Conservation (phyloP, 2,113 vertebrate genomes). For the Galbula dea region DNA sequence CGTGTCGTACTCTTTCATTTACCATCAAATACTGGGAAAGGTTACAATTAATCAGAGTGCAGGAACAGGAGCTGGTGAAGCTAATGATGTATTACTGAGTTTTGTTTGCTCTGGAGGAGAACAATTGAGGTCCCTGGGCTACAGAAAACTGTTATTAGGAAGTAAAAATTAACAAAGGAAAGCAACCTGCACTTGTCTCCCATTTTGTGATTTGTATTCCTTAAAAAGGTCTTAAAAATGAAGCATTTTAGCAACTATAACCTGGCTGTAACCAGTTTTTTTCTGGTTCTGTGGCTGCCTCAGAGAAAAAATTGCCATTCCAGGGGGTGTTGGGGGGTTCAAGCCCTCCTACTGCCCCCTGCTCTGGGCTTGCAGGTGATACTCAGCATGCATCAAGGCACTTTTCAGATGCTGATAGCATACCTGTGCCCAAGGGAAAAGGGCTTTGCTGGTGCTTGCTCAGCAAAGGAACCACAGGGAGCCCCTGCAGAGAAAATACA, state of each 20-base stretch:
- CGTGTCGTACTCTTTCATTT: slow-evolving; percentile 19
- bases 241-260: not conserved
- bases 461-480: not conserved
- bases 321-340: accelerated
- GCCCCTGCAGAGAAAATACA: not conserved
- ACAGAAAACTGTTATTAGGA: slow-evolving; percentile 8
- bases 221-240: not conserved
- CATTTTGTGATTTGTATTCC: not conserved
- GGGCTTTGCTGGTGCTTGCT: not conserved
- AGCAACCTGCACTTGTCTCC: not conserved
- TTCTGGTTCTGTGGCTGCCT: not conserved
- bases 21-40: slow-evolving; percentile 11
- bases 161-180: not conserved
- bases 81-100: not conserved
- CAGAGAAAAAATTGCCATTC: not conserved
- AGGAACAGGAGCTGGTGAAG: not conserved
- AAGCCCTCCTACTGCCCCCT: not conserved
- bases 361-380: not conserved
- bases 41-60: slow-evolving; percentile 26
- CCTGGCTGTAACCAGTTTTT: not conserved
- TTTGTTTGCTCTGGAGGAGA: not conserved
- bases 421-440: not conserved
- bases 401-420: not conserved
- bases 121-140: not conserved
- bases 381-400: not conserved